Conservation (phyloP, 37 sponge, comb jelly and placozoan species). For the Corticium candelabrum region DNA sequence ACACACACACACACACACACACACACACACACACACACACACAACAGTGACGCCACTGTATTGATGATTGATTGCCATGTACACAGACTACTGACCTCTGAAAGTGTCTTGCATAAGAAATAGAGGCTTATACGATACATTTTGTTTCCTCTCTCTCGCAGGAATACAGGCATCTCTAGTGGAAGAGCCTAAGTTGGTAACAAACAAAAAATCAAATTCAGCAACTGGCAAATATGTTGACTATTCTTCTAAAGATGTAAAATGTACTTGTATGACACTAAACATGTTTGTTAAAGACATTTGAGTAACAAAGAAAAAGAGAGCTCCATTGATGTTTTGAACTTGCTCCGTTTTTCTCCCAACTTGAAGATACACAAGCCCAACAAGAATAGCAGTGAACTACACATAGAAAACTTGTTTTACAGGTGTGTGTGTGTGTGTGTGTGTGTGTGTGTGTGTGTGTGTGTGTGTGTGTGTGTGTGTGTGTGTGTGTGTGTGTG, state of each 20-base stretch:
- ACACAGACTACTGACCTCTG: neutral
- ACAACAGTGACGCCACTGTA: no score
- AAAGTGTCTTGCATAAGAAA: neutral
- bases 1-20: no score
- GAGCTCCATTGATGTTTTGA: neutral
- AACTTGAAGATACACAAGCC: neutral
- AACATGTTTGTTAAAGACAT: neutral
- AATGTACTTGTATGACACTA: neutral
- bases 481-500: conserved; percentile 10
- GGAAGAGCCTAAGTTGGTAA: conserved; percentile 3
- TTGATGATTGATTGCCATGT: neutral
- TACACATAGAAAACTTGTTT: neutral
- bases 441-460: conserved; percentile 30
- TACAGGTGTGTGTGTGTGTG: conserved; percentile 53
- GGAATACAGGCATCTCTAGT: neutral
- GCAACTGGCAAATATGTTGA: neutral
- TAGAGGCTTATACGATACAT: neutral
- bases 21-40: no score
- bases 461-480: neutral
- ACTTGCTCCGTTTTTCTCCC: neutral
- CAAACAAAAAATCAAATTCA: neutral
- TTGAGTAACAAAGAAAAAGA: neutral
- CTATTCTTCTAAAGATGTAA: neutral
- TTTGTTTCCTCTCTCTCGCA: neutral
- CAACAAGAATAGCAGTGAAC: conserved; percentile 1